Evolutionary conservation across 2,888 invertebrate species (phyloP).

Genomic region (Ormyrus pomaceus): DNA sequence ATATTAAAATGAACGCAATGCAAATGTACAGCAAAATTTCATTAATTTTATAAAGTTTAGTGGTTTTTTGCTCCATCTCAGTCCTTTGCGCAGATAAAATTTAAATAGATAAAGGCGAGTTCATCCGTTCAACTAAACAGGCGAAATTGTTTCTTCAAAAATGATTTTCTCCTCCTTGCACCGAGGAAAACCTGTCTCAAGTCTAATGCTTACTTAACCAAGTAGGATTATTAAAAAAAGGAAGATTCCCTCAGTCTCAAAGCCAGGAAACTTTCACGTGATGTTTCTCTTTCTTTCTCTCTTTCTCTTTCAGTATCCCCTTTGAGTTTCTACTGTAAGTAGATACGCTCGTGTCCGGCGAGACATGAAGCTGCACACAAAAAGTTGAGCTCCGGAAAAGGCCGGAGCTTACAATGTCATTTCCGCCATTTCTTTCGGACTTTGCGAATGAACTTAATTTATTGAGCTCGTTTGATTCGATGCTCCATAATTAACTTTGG

Average conservation of each 20-base stretch:
- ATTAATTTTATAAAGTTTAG: too few species aligned
- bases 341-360: too few species aligned
- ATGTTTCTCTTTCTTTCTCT: slow-evolving; percentile 6
- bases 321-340: too few species aligned
- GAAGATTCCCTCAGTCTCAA: not conserved
- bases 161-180: slow-evolving; percentile 1
- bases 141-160: slow-evolving; percentile 20
- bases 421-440: too few species aligned
- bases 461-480: slow-evolving; percentile 15
- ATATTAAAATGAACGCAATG: too few species aligned
- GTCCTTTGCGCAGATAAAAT: slow-evolving; percentile 1
- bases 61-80: not conserved
- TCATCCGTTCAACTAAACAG: not conserved
- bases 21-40: too few species aligned
- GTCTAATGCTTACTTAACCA: slow-evolving; percentile 36
- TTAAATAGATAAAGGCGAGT: not conserved
- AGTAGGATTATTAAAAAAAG: slow-evolving; percentile 26
- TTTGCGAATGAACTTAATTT: not conserved
- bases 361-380: too few species aligned
- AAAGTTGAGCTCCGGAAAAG: too few species aligned
- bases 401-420: too few species aligned
- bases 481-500: slow-evolving; percentile 14
- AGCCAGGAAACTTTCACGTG: slow-evolving; percentile 1
- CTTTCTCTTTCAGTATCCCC: not conserved
- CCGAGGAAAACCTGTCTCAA: not conserved